Evolutionary conservation across 2,113 vertebrate genomes (phyloP), one percentile per base, ranked within the genome.

Genomic region (Prinia subflava): DNA sequence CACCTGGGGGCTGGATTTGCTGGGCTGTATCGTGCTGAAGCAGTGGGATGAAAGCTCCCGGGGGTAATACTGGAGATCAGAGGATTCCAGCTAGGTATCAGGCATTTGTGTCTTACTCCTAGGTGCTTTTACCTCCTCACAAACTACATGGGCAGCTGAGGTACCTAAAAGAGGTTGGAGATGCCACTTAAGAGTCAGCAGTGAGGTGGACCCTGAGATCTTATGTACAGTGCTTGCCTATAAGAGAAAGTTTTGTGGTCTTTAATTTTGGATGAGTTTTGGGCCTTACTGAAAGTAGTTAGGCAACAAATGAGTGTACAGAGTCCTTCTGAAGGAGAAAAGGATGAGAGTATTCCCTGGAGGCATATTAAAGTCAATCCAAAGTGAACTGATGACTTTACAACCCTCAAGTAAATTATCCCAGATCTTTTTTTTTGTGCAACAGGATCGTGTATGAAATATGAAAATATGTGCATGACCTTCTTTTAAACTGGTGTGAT

Each of bases 321-420:
- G 42, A 80, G 71, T 82, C 53, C 64, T 90, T 93, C 68, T 95
- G 68, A 88, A 95, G 73, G 64, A 74, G 79, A 92, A 92, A 92
- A 88, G 28, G 52, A 94, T 82, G 83, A 83, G 63, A 74, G 10
- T 76, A 94, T 95, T 95, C 94, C 81, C 50, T 39, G 47, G 94
- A 91, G 93, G 47, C 6, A 0, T 74, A 94, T 87, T 92, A 92
- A 95, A 94, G 83, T 92, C 62, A 93, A 88, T 86, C 80, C 80
- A 91, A 95, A 94, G 64, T 74, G 86, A 96, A 82, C 68, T 41
- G 83, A 94, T 90, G 90, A 93, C 89, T 95, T 96, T 92, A 94
- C 71, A 97, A 69, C 56, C 78, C 81, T 97, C 81, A 79, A 86
- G 64, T 10, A 91, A 79, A 81, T 62, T 68, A 90, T 23, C 14